phyloP scores from a whole-genome alignment of 1,140 invertebrate species.

The Drusus annulatus region DNA sequence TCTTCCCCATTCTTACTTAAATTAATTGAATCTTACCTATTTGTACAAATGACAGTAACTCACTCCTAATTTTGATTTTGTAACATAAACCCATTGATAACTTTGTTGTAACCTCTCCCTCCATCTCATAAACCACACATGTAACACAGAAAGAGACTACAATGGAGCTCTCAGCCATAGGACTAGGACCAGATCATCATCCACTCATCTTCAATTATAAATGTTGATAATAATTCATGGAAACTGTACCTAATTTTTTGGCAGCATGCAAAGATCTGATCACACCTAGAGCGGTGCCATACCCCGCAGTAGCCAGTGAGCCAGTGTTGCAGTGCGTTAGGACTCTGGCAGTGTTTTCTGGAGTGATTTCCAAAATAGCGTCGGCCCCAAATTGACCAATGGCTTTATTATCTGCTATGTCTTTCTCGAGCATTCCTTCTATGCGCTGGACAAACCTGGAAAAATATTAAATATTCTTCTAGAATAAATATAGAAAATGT shows the following conservation, averaged over 20 bases:
- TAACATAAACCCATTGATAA: too few relatives aligned
- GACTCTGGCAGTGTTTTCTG: slow-evolving; percentile 77
- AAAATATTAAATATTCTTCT: too few relatives aligned
- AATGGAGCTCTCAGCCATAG: too few relatives aligned
- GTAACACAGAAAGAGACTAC: too few relatives aligned
- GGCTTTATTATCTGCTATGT: slow-evolving; percentile 88
- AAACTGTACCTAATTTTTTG: slow-evolving; percentile 80
- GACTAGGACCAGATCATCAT: neutral
- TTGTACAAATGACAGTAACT: too few relatives aligned
- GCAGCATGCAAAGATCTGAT: slow-evolving; percentile 84
- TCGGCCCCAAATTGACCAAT: slow-evolving; percentile 88
- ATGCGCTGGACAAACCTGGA: slow-evolving; percentile 82
- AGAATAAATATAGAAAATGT: slow-evolving; percentile 49
- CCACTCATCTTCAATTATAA: neutral
- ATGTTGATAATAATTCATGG: neutral
- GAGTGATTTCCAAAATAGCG: slow-evolving; percentile 77
- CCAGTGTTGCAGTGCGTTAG: slow-evolving; percentile 99
- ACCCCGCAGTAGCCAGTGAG: slow-evolving; percentile 95
- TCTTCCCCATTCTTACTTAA: too few relatives aligned
- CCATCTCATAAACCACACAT: neutral
- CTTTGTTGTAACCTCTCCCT: neutral
- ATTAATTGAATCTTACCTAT: too few relatives aligned
- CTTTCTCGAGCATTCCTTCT: slow-evolving; percentile 87
- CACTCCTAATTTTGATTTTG: too few relatives aligned
- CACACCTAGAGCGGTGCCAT: slow-evolving; percentile 97